A percentile compares a stretch with the other conserved stretches of the same genome.
Evolutionary conservation across 1,140 invertebrate species (phyloP).

Genomic region (Adelges cooleyi): DNA sequence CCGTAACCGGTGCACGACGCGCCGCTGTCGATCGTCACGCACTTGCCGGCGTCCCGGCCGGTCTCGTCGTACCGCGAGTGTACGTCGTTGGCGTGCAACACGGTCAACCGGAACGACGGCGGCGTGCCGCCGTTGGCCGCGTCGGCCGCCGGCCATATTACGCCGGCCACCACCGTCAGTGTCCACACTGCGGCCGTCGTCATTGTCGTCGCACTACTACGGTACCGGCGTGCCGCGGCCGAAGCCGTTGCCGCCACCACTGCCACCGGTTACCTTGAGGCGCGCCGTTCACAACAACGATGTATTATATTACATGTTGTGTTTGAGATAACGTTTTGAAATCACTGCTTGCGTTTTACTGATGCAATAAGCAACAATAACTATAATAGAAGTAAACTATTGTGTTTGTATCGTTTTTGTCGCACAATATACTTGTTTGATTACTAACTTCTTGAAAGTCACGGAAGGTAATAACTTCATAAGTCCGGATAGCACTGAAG

Average conservation of each 20-base stretch:
- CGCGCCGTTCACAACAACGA: neutral
- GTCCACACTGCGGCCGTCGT: neutral
- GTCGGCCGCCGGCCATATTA: too few relatives aligned
- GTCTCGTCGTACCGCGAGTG: constrained; percentile 75
- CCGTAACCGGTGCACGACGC: constrained; percentile 39
- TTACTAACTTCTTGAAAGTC: too few relatives aligned
- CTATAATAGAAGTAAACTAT: too few relatives aligned
- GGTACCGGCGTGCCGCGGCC: neutral
- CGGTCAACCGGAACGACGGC: constrained; percentile 36
- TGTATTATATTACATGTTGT: neutral
- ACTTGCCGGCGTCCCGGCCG: neutral
- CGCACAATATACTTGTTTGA: too few relatives aligned
- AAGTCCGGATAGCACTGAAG: too few relatives aligned
- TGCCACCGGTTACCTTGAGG: too few relatives aligned
- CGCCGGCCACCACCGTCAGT: neutral
- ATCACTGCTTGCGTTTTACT: neutral
- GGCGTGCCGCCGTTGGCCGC: neutral
- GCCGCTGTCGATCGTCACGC: constrained; percentile 29
- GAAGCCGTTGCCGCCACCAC: neutral
- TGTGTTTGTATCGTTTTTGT: too few relatives aligned
- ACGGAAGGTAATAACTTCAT: too few relatives aligned
- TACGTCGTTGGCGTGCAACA: constrained; percentile 84
- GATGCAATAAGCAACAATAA: too few relatives aligned
- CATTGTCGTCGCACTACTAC: neutral
- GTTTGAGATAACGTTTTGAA: neutral